Base-by-base conservation (phyloP, 1,140 invertebrate genomes). In the Agraylea sexmaculata region DNA sequence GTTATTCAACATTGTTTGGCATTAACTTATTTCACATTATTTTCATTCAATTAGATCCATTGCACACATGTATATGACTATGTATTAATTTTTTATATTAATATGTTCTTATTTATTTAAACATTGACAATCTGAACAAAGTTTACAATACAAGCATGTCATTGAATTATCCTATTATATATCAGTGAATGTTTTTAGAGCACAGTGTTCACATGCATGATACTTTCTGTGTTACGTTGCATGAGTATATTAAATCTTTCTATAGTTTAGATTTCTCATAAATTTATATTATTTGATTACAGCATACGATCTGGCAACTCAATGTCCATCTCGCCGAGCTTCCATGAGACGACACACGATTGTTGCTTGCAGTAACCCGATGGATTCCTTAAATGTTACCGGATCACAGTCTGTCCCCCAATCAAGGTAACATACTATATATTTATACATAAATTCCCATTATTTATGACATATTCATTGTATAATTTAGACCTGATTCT, bases 301-400 rank as follows among this genome's bases (percentile, higher is more conserved):
- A 80, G 81, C 82, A 36, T 86, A 85, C 53, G 84, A 87, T 60
- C 59, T 87, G 55, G 83, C 83, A 35, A 84, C 80, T 11, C 80
- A 84, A 51, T 81, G 80, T 56, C 78, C 78, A 37, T 76, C 75
- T 25, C 64, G 76, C 37, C 68, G 77, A 25, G 74, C 73, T 15
- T 77, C 74, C 3, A 69, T 73, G 53, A 69, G 80, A n/a, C 74
- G 80, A 22, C 81, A 85, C 56, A 79, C 82, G 1, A 72, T 81
- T 10, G 71, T 70, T 6, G 68, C 68, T 45, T 74, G 65, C 56
- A 68, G 54, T 50, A 68, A 59, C 46, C 47, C 42, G 50, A 23
- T 45, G 48, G 52, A 43, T 68, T 63, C 53, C 59, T 46, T 49
- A 58, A 53, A 51, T 61, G 47, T 50, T 50, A 62, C 63, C 53